phyloP scores from a whole-genome alignment of 2,797 vertebrate genomes.

The Apodemus agrarius region DNA sequence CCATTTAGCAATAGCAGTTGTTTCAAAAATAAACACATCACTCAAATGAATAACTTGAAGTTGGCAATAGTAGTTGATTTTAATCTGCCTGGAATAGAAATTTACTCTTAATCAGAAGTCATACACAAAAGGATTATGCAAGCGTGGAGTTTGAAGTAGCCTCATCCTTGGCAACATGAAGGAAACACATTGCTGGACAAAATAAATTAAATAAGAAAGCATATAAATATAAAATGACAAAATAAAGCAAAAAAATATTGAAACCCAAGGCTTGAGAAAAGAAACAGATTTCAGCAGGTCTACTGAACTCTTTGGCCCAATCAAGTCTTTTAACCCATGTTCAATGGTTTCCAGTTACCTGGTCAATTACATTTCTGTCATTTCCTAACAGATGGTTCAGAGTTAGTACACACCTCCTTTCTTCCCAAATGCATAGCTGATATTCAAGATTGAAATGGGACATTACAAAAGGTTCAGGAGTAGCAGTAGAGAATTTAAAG shows the following conservation, averaged over 20 bases:
- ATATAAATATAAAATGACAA: neutral
- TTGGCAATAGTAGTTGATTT: neutral
- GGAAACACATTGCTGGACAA: neutral
- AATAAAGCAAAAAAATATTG: neutral
- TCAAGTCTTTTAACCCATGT: neutral
- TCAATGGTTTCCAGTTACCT: neutral
- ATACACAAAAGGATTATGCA: neutral
- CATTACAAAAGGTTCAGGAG: neutral
- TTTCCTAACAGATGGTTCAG: neutral
- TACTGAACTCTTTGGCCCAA: neutral
- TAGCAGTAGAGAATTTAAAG: neutral
- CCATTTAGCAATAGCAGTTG: neutral
- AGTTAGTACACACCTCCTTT: neutral
- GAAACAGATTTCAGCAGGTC: neutral
- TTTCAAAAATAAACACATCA: neutral
- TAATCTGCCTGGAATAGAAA: slow-evolving; percentile 16
- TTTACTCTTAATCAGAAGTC: slow-evolving; percentile 6
- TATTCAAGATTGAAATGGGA: neutral
- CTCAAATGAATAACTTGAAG: neutral
- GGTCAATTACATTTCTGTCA: neutral
- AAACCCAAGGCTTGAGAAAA: neutral
- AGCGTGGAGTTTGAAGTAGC: neutral
- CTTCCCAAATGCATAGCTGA: neutral
- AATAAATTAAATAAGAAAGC: slow-evolving; percentile 34
- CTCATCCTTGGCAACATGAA: neutral